Evolutionary conservation across 2,888 invertebrate genomes (phyloP).

Genomic region (Fissipunctia ypsillon): DNA sequence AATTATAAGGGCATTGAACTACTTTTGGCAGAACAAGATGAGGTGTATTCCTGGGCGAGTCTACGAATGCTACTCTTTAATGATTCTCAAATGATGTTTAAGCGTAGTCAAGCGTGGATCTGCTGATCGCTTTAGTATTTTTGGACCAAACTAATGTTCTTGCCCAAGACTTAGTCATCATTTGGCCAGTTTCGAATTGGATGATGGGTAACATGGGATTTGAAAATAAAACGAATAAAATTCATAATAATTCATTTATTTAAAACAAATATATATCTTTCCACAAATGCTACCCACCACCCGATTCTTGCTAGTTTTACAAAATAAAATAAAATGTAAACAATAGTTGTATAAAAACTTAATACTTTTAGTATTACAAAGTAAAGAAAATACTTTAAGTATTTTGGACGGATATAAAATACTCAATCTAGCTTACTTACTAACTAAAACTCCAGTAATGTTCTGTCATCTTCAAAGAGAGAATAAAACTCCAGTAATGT

Average conservation of each 20-base stretch:
- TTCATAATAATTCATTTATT: slow-evolving; percentile 75
- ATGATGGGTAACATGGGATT: slow-evolving; percentile 83
- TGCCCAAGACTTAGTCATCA: not conserved
- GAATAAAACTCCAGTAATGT: slow-evolving; percentile 2
- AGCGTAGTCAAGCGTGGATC: no score
- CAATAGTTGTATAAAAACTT: slow-evolving; percentile 33
- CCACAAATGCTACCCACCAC: slow-evolving; percentile 85
- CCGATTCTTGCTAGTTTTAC: slow-evolving; percentile 71
- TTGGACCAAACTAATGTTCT: not conserved
- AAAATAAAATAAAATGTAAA: slow-evolving; percentile 48
- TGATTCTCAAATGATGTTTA: no score
- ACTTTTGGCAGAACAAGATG: no score
- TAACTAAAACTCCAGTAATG: slow-evolving; percentile 13
- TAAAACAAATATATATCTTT: slow-evolving; percentile 70
- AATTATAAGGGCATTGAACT: no score
- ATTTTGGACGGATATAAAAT: slow-evolving; percentile 30
- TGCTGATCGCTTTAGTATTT: not conserved
- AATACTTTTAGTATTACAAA: slow-evolving; percentile 39
- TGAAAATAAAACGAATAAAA: slow-evolving; percentile 81
- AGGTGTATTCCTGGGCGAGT: no score
- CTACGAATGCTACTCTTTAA: no score
- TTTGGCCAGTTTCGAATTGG: slow-evolving; percentile 64
- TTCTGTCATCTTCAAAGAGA: not conserved
- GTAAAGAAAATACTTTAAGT: slow-evolving; percentile 40
- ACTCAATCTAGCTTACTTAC: slow-evolving; percentile 7